phyloP scores from a whole-genome alignment of 2,797 vertebrate genomes.

The Trichosurus vulpecula region DNA sequence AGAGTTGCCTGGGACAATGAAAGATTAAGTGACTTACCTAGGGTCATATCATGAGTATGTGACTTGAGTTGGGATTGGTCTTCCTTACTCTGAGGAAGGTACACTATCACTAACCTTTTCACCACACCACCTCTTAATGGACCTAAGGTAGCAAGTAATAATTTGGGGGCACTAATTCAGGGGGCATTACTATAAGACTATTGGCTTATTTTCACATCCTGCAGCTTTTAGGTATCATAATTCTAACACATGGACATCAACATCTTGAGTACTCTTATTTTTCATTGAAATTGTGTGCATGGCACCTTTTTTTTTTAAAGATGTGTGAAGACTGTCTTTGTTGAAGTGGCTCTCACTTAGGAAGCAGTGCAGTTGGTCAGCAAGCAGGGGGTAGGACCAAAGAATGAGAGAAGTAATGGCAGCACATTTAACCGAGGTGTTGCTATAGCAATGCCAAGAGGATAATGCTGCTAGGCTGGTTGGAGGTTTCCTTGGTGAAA shows the following conservation, averaged over 20 bases:
- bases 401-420: constrained; percentile 71
- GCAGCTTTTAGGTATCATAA: not conserved
- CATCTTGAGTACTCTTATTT: not conserved
- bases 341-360: constrained; percentile 40
- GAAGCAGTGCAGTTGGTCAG: constrained; percentile 44
- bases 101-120: not conserved
- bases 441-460: constrained; percentile 68
- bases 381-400: constrained; percentile 62
- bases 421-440: constrained; percentile 65
- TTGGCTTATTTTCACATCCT: not conserved
- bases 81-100: not conserved
- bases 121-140: not conserved
- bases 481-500: constrained; percentile 75
- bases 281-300: constrained; percentile 20
- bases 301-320: constrained; percentile 54
- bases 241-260: constrained; percentile 12
- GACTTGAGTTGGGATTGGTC: not conserved
- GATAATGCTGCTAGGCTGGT: constrained; percentile 36
- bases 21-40: not conserved
- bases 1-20: not conserved
- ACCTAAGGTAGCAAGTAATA: not conserved
- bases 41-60: not conserved
- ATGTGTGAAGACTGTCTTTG: constrained; percentile 16
- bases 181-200: not conserved
- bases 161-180: not conserved